A percentile compares a stretch with the other conserved stretches of the same genome.
phyloP scores from a whole-genome alignment of 1,140 invertebrate species.

The Temnothorax nylanderi region DNA sequence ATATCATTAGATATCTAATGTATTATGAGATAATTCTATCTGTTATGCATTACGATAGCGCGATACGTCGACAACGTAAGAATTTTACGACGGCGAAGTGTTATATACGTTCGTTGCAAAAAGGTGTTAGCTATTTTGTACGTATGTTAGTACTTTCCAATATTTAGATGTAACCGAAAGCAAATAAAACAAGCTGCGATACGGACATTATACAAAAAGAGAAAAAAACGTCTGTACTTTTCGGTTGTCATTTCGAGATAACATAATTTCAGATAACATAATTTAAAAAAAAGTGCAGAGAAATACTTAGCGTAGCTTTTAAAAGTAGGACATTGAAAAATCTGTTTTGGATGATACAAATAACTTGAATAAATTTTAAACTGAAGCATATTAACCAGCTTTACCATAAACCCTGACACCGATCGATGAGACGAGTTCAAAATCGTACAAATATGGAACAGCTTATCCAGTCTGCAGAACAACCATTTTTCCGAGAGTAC shows the following conservation, averaged over 20 bases:
- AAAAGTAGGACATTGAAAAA: not conserved
- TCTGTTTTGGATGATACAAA: not conserved
- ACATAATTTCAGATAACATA: not conserved
- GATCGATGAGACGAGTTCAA: not conserved
- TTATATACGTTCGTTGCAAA: not conserved
- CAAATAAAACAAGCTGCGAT: not conserved
- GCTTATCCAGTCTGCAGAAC: constrained; percentile 27
- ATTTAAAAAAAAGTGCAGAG: not conserved
- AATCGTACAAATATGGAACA: constrained; percentile 51
- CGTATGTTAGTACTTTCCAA: not conserved
- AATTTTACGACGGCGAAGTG: not conserved
- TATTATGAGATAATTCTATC: not conserved
- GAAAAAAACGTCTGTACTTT: not conserved
- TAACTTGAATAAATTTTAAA: not conserved
- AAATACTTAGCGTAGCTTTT: not conserved
- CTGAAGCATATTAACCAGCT: not conserved
- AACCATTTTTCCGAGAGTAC: constrained; percentile 26
- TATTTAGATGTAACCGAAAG: not conserved
- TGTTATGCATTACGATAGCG: not conserved
- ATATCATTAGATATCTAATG: not conserved
- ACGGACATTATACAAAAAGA: not conserved
- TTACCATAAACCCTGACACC: not conserved
- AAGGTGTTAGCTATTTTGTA: not conserved
- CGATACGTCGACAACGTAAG: too few relatives aligned
- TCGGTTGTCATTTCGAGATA: not conserved